Evolutionary conservation across 2,797 vertebrate species (phyloP), one percentile per base, ranked within the genome.

Genomic region (Sebastiscus tertius): DNA sequence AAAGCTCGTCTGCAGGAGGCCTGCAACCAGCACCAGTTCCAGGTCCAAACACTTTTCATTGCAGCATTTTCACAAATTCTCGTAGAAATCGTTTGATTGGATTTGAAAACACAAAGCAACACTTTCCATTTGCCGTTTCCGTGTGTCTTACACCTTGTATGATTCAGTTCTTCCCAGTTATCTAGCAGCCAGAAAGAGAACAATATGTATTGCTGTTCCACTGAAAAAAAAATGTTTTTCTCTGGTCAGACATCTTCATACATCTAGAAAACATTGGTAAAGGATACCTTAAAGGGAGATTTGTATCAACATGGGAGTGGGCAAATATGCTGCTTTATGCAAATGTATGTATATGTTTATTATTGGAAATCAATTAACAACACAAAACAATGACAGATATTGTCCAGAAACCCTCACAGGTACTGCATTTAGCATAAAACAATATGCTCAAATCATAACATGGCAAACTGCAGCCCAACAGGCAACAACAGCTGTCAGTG

Each of bases 1-100:
- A 99, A 99, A 91, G 95, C 96, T 52, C 95, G 94, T 39, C 95
- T 99, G 69, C 96, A 97, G 88, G 97, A 99, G 85, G 98, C 98
- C 11, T 97, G 95, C 27, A 97, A 97, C 83, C 96, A 97, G 87
- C 97, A 99, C 90, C 98, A 99, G 94, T 99, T 99, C 96, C 98
- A 99, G 91, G 94, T 95, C 4, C 80, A 4, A 56, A 29, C 55
- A 1, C 63, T 65, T 26, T 5, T n/a, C 31, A n/a, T 20, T 10
- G 5, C 12, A 3, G 1, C 13, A 6, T 27, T n/a, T 6, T 27
- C 8, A 10, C 1, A 16, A 13, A 27, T 20, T 75, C 20, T 59
- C 1, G 2, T 5, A 6, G 6, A 76, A 13, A n/a, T n/a, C 1
- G 8, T 26, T 6, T 11, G 61, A 36, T 24, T 54, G 12, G 31